Conservation (phyloP, 2,113 vertebrate species). For the Limanda limanda region DNA sequence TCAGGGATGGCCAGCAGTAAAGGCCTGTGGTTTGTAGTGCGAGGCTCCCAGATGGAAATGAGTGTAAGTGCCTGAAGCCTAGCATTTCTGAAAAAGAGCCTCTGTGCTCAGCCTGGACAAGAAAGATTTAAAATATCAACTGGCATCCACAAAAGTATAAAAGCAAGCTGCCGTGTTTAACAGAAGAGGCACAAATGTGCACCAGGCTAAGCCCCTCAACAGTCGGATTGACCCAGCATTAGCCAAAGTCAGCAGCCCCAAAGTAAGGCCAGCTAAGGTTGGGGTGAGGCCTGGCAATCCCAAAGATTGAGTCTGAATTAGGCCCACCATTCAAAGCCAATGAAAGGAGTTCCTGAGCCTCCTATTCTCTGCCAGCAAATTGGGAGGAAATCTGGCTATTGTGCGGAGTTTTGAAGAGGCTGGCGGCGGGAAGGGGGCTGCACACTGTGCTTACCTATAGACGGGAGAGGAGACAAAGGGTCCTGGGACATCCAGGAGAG, state of each 20-base stretch:
- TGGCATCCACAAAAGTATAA: constrained; percentile 72
- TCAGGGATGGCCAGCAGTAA: constrained; percentile 24
- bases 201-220: constrained; percentile 67
- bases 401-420: constrained; percentile 87
- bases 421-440: constrained; percentile 70
- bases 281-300: constrained; percentile 87
- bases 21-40: constrained; percentile 28
- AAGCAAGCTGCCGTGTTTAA: constrained; percentile 55
- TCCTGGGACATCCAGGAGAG: constrained; percentile 80
- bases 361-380: constrained; percentile 89
- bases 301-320: constrained; percentile 92
- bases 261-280: constrained; percentile 88
- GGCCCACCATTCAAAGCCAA: constrained; percentile 89
- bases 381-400: constrained; percentile 92
- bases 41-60: constrained; percentile 44
- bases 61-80: constrained; percentile 34
- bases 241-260: constrained; percentile 90
- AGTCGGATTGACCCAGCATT: constrained; percentile 90
- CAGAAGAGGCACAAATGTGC: constrained; percentile 51
- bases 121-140: constrained; percentile 45
- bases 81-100: constrained; percentile 21
- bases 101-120: constrained; percentile 9
- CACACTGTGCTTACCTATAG: constrained; percentile 88
- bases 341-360: constrained; percentile 89
- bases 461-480: constrained; percentile 81